A percentile compares a stretch with the other conserved stretches of the same genome.
Evolutionary conservation across 2,888 invertebrate genomes (phyloP).

Genomic region (Dioctria rufipes): DNA sequence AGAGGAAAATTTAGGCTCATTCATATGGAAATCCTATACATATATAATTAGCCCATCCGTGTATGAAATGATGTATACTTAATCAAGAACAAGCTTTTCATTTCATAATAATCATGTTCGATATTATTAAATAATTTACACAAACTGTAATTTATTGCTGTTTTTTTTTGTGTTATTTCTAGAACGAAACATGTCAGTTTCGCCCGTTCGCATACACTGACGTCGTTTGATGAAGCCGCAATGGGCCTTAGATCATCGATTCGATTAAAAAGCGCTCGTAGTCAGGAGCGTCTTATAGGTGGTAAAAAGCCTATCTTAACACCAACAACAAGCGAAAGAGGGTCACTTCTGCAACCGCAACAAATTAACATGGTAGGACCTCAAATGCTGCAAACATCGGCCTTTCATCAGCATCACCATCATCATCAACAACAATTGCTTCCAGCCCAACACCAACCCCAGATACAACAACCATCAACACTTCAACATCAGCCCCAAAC

Average conservation of each 20-base stretch:
- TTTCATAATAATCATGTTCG: no score
- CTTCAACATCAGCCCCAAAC: constrained; percentile 44
- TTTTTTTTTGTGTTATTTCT: constrained; percentile 57
- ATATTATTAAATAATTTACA: no score
- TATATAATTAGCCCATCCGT: no score
- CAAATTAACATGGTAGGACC: constrained; percentile 65
- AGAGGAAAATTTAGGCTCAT: no score
- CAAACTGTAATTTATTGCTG: no score
- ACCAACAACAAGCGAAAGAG: constrained; percentile 55
- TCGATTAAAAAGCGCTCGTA: constrained; percentile 72
- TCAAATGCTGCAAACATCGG: constrained; percentile 24
- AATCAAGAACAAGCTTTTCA: no score
- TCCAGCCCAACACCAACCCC: constrained; percentile 49
- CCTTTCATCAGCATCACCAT: constrained; percentile 49
- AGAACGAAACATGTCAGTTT: constrained; percentile 93
- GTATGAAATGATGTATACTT: no score
- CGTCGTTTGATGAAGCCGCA: constrained; percentile 84
- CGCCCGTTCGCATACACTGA: constrained; percentile 88
- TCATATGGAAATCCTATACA: no score
- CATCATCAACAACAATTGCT: constrained; percentile 52
- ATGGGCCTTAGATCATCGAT: constrained; percentile 71
- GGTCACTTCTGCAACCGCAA: constrained; percentile 66
- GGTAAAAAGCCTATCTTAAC: constrained; percentile 76
- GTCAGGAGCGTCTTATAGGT: constrained; percentile 83
- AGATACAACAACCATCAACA: constrained; percentile 18